Base-by-base conservation (phyloP, 1,140 invertebrate species). In the Chymomyza costata region DNA sequence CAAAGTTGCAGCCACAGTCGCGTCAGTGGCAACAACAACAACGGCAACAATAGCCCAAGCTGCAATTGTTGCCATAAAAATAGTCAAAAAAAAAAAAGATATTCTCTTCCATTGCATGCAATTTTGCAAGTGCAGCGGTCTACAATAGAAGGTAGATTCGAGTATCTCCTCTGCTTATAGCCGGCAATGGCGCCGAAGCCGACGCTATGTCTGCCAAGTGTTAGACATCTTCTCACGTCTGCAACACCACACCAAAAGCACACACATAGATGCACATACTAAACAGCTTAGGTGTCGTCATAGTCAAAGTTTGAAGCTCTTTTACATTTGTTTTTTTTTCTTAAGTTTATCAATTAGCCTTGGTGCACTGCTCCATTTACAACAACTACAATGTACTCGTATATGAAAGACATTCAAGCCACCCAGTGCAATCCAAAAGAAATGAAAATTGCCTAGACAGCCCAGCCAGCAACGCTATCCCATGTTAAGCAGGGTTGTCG, bases 151-250 rank as follows among this genome's bases (percentile, higher is more conserved):
- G 25, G 25, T 19, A 62, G 57, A 50, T n/a, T n/a, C n/a, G n/a
- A n/a, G n/a, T n/a, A n/a, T n/a, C n/a, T n/a, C n/a, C n/a, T n/a
- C n/a, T n/a, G n/a, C n/a, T n/a, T n/a, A n/a, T n/a, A n/a, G n/a
- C n/a, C n/a, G n/a, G n/a, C n/a, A n/a, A n/a, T n/a, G n/a, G n/a
- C 64, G 69, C 51, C 58, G 35, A 55, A 43, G 63, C 52, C 59
- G 71, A 73, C 73, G 65, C 64, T 52, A 48, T 78, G 73, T 78
- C 73, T 78, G 64, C 73, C 65, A 73, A 80, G 73, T 78, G 73
- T 78, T 73, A 70, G 71, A 71, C 71, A 78, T 80, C 71, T 78
- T 78, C 71, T 78, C 71, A 78, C 71, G 71, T 78, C 73, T 40
- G 45, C 32, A 45, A 49, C 57, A 32, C 57, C 45, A 48, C 44